phyloP scores from a whole-genome alignment of 2,797 vertebrate species.

The Glyptemys insculpta region DNA sequence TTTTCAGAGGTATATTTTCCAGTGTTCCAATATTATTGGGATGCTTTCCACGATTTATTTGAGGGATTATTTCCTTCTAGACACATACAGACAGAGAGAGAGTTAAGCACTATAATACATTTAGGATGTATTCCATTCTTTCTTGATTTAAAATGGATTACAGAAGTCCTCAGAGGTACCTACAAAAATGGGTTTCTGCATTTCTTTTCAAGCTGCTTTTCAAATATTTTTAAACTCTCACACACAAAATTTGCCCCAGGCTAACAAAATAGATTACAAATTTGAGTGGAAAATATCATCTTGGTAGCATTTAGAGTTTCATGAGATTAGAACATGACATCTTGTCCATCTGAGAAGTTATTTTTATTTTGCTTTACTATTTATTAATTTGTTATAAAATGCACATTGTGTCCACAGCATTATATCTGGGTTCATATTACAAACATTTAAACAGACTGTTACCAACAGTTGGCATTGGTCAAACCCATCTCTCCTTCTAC shows the following conservation, averaged over 20 bases:
- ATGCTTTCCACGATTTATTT: background rate
- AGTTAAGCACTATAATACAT: background rate
- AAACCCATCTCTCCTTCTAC: background rate
- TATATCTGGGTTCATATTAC: background rate
- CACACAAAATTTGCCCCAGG: background rate
- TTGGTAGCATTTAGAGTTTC: background rate
- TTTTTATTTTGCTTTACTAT: background rate
- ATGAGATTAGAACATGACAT: constrained; percentile 21
- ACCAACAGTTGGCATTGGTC: background rate
- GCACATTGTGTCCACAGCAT: background rate
- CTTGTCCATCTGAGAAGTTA: background rate
- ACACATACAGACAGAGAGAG: background rate
- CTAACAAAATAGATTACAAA: background rate
- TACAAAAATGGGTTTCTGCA: background rate
- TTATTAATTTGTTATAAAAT: background rate
- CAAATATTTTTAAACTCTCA: background rate
- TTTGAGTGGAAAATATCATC: background rate
- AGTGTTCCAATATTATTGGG: background rate
- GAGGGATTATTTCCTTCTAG: background rate
- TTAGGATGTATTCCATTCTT: background rate
- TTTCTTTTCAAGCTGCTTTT: background rate
- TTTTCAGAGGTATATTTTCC: background rate
- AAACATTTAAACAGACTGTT: background rate
- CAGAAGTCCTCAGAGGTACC: background rate
- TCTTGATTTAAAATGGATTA: background rate